phyloP scores from a whole-genome alignment of 2,888 invertebrate species.

The Mesoligia furuncula region DNA sequence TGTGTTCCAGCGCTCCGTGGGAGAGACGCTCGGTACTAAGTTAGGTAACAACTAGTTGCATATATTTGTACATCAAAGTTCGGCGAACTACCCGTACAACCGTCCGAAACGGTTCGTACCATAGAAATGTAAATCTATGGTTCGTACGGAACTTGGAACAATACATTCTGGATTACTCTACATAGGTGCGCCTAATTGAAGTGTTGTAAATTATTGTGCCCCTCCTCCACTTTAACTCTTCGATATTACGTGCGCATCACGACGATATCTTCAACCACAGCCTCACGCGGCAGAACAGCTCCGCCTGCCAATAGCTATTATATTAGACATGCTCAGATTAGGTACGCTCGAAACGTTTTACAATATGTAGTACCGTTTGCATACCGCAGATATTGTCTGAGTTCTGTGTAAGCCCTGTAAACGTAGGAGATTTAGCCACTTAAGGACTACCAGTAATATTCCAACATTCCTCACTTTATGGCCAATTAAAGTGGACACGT shows the following conservation, averaged over 20 bases:
- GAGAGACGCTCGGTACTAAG: constrained; percentile 25
- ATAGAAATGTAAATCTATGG: too few relatives aligned
- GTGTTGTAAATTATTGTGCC: constrained; percentile 41
- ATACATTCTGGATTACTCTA: constrained; percentile 35
- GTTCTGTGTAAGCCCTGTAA: constrained; percentile 33
- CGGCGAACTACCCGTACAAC: constrained; percentile 22
- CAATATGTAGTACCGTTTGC: constrained; percentile 51
- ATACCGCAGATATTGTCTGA: constrained; percentile 37
- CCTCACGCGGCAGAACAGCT: constrained; percentile 24
- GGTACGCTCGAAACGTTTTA: constrained; percentile 54
- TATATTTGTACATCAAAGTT: constrained; percentile 58
- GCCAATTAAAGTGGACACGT: constrained; percentile 52
- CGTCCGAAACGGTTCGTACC: constrained; percentile 39
- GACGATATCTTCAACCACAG: constrained; percentile 37
- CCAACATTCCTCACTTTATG: constrained; percentile 57
- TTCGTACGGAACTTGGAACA: constrained; percentile 37
- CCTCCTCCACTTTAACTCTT: constrained; percentile 39
- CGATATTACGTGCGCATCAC: constrained; percentile 47
- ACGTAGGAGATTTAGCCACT: constrained; percentile 36
- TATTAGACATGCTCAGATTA: constrained; percentile 64
- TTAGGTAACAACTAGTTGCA: constrained; percentile 60
- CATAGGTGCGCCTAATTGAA: constrained; percentile 33
- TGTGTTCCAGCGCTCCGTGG: constrained; percentile 12
- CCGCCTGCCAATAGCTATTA: constrained; percentile 46
- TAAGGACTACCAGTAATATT: constrained; percentile 36